Percentiles rank a stretch among this genome's conserved stretches.
Evolutionary conservation across 2,888 invertebrate genomes (phyloP).

Genomic region (Hyppa rectilinea): DNA sequence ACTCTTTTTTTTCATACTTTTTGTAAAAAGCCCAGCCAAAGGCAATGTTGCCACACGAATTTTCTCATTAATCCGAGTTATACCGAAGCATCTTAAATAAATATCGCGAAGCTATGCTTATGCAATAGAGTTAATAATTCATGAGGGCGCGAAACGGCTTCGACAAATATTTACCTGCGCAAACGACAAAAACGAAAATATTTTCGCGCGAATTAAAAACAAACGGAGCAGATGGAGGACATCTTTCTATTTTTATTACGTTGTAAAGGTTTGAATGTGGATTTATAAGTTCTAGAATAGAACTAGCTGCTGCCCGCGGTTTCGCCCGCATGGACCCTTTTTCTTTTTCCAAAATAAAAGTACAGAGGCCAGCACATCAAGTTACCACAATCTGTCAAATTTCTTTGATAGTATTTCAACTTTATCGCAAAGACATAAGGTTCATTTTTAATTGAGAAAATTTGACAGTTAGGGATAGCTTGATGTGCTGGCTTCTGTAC

Average conservation of each 20-base stretch:
- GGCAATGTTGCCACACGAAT: neutral
- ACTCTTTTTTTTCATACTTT: constrained; percentile 1
- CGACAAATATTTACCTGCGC: constrained; percentile 56
- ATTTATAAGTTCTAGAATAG: constrained; percentile 5
- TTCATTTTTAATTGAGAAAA: too few relatives aligned
- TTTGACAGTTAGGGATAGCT: too few relatives aligned
- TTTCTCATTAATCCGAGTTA: neutral
- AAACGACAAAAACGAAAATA: constrained; percentile 54
- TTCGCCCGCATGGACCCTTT: too few relatives aligned
- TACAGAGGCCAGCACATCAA: too few relatives aligned
- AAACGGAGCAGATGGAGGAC: constrained; percentile 32
- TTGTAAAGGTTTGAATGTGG: neutral
- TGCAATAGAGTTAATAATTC: constrained; percentile 55
- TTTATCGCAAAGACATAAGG: too few relatives aligned
- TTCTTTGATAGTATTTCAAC: too few relatives aligned
- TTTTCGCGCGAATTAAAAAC: constrained; percentile 49
- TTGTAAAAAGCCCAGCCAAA: neutral
- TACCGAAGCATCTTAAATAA: constrained; percentile 20
- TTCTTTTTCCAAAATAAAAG: too few relatives aligned
- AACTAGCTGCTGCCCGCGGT: too few relatives aligned
- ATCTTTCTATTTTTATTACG: constrained; percentile 29
- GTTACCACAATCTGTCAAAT: too few relatives aligned
- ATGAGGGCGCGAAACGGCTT: constrained; percentile 47
- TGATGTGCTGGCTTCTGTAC: too few relatives aligned
- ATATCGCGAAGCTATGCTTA: constrained; percentile 41